A percentile compares a stretch with the other conserved stretches of the same genome.
phyloP scores from a whole-genome alignment of 1,140 invertebrate genomes.

The Lordiphosa mommai region DNA sequence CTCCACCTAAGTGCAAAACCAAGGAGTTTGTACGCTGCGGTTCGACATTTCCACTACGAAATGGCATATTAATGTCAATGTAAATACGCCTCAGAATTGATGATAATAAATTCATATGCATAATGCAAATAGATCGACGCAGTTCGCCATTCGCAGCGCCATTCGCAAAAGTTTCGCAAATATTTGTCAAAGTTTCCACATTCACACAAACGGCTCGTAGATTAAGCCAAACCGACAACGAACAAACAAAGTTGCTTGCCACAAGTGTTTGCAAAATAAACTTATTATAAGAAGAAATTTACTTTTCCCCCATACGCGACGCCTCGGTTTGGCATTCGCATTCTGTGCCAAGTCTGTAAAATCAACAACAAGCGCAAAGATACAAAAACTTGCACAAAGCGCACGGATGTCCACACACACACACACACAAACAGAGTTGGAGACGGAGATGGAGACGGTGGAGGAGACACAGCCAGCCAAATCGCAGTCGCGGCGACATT shows the following conservation, averaged over 20 bases:
- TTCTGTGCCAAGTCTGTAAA: conserved; percentile 70
- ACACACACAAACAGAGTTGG: conserved; percentile 14
- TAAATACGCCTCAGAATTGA: conserved; percentile 58
- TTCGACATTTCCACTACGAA: conserved; percentile 1
- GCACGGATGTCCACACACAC: conserved; percentile 49
- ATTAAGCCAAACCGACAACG: conserved; percentile 67
- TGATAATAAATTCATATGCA: conserved; percentile 72
- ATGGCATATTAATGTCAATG: conserved; percentile 57
- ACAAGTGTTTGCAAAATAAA: conserved; percentile 79
- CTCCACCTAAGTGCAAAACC: not conserved
- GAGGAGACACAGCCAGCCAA: conserved; percentile 26
- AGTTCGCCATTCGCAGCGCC: conserved; percentile 22
- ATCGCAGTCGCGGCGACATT: conserved; percentile 54
- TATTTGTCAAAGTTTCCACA: conserved; percentile 78
- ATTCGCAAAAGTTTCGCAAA: conserved; percentile 67
- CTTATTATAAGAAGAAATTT: conserved; percentile 79
- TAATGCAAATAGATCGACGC: conserved; percentile 67
- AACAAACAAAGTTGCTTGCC: conserved; percentile 77
- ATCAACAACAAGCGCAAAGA: conserved; percentile 71
- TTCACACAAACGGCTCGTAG: conserved; percentile 76
- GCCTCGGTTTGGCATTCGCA: conserved; percentile 21
- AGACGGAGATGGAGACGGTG: conserved; percentile 3
- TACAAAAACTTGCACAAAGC: conserved; percentile 72
- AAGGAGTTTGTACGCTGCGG: conserved; percentile 18
- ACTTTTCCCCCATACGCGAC: conserved; percentile 37